Base-by-base conservation (phyloP, 2,888 invertebrate genomes). In the Mechanitis messenoides region DNA sequence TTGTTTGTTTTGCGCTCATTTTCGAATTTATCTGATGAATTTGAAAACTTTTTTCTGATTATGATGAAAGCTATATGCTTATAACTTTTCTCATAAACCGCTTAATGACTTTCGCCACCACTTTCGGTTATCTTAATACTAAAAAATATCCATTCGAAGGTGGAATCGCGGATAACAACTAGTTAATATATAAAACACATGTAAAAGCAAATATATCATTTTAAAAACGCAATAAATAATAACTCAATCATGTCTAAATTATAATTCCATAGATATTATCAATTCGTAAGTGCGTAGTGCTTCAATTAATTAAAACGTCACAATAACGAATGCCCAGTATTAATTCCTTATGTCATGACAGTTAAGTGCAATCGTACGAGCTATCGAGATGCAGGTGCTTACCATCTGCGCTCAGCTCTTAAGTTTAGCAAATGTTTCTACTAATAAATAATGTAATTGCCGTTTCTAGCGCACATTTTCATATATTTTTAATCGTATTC, bases 361-460 rank as follows among this genome's bases (percentile, higher is more conserved):
- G 76, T 76, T 80, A 80, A 84, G 84, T 83, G 85, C 81, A 78
- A 83, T 84, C 81, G 83, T 79, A 81, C n/a, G 35, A 7, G 46
- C 55, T 83, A 87, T 87, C 87, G 78, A 84, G 84, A 85, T 85
- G 84, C 88, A 89, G 88, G 84, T 89, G 88, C 59, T 62, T 63
- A 63, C 72, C 87, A 87, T 82, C 87, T 86, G 87, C 81, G 71
- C 58, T 62, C 31, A 46, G 64, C 80, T 77, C 78, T 42, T 9
- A 5, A 42, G 9, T 83, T 81, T 79, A 78, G 70, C 79, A 78
- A 81, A 83, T 64, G 60, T 59, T 42, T 55, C 68, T 60, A 64
- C 64, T 63, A 64, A 65, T 68, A 67, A 50, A 69, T 65, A 63
- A 63, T 64, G 60, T 66, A 58, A 64, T 55, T 62, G 55, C 58